These are phyloP conservation scores for Pseudoips prasinana DNA, from an alignment of 2,888 invertebrate species.

Conservation along the genomic window DNA sequence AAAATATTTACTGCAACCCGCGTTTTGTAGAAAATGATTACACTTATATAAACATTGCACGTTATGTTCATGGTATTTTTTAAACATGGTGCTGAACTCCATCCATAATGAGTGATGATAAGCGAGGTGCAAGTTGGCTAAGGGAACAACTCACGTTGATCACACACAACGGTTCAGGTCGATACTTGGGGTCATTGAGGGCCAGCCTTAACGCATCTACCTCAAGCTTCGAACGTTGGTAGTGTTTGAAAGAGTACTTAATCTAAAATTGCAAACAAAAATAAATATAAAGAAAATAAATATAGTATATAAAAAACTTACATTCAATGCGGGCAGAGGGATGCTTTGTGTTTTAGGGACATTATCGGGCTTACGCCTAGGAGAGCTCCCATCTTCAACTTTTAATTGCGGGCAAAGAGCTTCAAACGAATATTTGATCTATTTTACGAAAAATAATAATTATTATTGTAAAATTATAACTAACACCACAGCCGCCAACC, in stretches of 20 bases:
- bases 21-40: too few relatives aligned
- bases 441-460: slow-evolving; percentile 16
- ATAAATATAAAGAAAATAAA: slow-evolving; percentile 19
- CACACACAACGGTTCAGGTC: slow-evolving; percentile 83
- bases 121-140: slow-evolving; percentile 37
- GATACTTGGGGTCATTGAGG: slow-evolving; percentile 83
- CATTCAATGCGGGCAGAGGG: slow-evolving; percentile 89
- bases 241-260: slow-evolving; percentile 85
- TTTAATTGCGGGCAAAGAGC: slow-evolving; percentile 85
- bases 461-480: too few relatives aligned
- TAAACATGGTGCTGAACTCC: too few relatives aligned
- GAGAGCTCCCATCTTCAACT: slow-evolving; percentile 82
- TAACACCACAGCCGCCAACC: too few relatives aligned
- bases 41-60: too few relatives aligned
- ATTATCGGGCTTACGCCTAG: slow-evolving; percentile 74
- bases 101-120: slow-evolving; percentile 13
- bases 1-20: too few relatives aligned
- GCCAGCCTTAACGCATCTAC: slow-evolving; percentile 80
- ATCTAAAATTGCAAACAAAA: slow-evolving; percentile 77
- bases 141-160: slow-evolving; percentile 85
- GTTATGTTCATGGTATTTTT: too few relatives aligned
- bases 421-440: slow-evolving; percentile 90
- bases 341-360: slow-evolving; percentile 80
- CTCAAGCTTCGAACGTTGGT: slow-evolving; percentile 83
- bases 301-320: slow-evolving; percentile 68